A percentile compares a stretch with the other conserved stretches of the same genome.
Conservation (phyloP, 1,140 invertebrate species). For the Coenobita brevimanus region DNA sequence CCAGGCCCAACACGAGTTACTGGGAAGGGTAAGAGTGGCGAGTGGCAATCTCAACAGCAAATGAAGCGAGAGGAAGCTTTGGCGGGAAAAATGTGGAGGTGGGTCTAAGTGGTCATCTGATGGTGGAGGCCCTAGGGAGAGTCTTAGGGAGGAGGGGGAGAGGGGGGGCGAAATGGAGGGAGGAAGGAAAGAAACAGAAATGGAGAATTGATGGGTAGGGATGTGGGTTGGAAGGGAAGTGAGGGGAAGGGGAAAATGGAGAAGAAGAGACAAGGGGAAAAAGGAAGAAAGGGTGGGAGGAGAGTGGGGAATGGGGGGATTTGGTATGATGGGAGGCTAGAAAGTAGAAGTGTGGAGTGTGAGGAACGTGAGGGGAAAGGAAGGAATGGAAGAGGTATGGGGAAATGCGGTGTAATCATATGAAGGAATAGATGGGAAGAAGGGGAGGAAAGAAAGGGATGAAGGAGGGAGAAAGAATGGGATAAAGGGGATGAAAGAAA, state of each 20-base stretch:
- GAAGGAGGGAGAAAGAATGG: too few relatives aligned
- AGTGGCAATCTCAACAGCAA: slow-evolving; percentile 41
- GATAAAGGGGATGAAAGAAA: too few relatives aligned
- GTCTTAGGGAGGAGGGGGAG: background rate
- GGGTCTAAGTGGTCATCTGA: slow-evolving; percentile 41
- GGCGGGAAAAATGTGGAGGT: background rate
- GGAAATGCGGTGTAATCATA: background rate
- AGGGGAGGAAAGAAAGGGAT: background rate
- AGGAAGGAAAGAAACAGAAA: slow-evolving; percentile 16
- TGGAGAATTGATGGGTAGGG: background rate
- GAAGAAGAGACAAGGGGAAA: background rate
- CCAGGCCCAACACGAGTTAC: slow-evolving; percentile 31
- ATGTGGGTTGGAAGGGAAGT: background rate
- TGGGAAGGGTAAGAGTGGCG: slow-evolving; percentile 24
- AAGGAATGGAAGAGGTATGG: background rate
- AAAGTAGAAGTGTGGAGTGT: background rate
- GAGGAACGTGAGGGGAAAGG: background rate
- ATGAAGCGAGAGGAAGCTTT: slow-evolving; percentile 27
- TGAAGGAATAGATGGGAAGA: background rate
- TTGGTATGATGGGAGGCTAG: background rate
- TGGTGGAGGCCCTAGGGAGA: background rate
- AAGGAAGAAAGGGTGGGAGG: background rate
- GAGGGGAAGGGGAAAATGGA: background rate
- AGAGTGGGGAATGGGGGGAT: background rate
- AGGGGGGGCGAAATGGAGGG: background rate